phyloP scores from a whole-genome alignment of 2,113 vertebrate genomes.

The Caranx melampygus region DNA sequence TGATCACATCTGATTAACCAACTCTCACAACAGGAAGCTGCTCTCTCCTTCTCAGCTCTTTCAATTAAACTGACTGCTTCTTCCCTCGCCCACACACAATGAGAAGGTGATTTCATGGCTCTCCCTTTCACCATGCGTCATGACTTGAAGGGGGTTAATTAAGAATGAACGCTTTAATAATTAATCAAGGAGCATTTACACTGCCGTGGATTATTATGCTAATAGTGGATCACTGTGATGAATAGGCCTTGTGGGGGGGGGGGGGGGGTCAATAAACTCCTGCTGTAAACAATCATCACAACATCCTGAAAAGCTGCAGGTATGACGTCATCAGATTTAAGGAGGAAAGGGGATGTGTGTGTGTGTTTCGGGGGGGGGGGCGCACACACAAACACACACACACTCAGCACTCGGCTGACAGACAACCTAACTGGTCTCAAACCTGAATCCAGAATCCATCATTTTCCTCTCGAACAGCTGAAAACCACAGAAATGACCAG shows the following conservation, averaged over 20 bases:
- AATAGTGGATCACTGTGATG: not conserved
- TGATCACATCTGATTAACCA: not conserved
- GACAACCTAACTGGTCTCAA: not conserved
- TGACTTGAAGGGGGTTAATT: not conserved
- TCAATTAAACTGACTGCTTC: not conserved
- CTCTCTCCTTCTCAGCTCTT: not conserved
- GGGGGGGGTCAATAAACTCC: not conserved
- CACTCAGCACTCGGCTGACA: not conserved
- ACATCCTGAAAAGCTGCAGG: not conserved
- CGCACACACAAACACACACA: not conserved
- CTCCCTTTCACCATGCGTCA: not conserved
- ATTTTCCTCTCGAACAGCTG: not conserved
- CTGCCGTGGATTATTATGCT: not conserved
- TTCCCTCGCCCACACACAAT: not conserved
- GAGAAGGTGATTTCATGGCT: not conserved
- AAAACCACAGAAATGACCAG: not conserved
- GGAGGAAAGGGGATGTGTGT: too few species aligned
- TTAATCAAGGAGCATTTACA: slow-evolving; percentile 11
- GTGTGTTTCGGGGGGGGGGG: not conserved
- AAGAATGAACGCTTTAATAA: not conserved
- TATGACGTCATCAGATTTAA: slow-evolving; percentile 1
- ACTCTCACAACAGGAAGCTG: slow-evolving; percentile 7
- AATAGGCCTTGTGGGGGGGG: not conserved
- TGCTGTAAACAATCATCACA: not conserved
- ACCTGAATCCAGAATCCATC: not conserved